Percentiles rank a stretch among this genome's conserved stretches.
Evolutionary conservation across 2,797 vertebrate species (phyloP).

Genomic region (Atherinosoma microstoma): DNA sequence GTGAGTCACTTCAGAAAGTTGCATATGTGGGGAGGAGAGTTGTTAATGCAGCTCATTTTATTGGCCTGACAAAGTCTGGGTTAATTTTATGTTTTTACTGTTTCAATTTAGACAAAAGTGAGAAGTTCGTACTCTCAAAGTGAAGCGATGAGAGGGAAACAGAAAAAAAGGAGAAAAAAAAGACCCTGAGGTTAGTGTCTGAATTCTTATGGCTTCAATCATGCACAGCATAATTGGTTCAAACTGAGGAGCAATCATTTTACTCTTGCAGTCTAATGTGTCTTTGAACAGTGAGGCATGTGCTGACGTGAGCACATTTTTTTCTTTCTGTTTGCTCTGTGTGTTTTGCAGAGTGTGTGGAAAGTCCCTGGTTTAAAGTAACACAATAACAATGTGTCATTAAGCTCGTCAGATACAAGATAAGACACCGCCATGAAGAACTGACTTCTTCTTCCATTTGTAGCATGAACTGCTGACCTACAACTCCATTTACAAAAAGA

Average conservation of each 20-base stretch:
- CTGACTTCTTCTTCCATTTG: neutral
- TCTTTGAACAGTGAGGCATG: conserved; percentile 72
- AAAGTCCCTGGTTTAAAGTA: conserved; percentile 61
- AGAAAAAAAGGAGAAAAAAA: conserved; percentile 10
- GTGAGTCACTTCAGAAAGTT: conserved; percentile 1
- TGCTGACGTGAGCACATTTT: conserved; percentile 78
- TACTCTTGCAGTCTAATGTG: conserved; percentile 69
- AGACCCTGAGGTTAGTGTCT: conserved; percentile 52
- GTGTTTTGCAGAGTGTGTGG: conserved; percentile 31
- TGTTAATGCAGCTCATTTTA: neutral
- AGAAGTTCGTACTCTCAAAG: conserved; percentile 45
- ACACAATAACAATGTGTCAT: conserved; percentile 49
- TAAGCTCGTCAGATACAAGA: conserved; percentile 42
- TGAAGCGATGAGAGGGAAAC: conserved; percentile 53
- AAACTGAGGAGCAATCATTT: conserved; percentile 75
- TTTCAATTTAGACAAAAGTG: conserved; percentile 54
- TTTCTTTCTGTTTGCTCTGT: conserved; percentile 32
- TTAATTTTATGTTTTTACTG: conserved; percentile 37
- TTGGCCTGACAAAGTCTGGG: conserved; percentile 48
- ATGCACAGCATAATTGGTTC: conserved; percentile 74
- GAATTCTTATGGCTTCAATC: conserved; percentile 71
- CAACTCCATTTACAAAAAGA: neutral
- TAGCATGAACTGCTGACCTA: neutral
- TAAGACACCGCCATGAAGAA: conserved; percentile 18
- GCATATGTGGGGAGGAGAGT: neutral